Conservation (phyloP, 2,797 vertebrate species). For the Urocyon cinereoargenteus region DNA sequence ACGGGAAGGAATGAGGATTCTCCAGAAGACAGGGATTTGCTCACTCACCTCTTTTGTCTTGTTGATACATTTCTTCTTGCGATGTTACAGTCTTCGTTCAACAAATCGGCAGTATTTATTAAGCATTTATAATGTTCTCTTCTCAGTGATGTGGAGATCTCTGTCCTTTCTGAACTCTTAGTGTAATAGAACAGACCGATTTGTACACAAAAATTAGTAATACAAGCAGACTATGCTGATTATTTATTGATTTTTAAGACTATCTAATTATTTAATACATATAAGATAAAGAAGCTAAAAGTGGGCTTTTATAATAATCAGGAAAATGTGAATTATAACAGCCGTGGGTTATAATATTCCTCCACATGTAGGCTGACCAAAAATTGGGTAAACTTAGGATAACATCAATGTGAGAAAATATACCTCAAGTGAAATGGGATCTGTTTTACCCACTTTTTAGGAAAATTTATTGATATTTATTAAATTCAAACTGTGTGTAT, state of each 20-base stretch:
- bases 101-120: background rate
- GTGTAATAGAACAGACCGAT: background rate
- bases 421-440: background rate
- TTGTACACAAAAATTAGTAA: slow-evolving; percentile 38
- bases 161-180: background rate
- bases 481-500: background rate
- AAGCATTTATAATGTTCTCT: background rate
- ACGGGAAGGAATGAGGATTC: background rate
- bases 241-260: background rate
- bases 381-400: background rate
- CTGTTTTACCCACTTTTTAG: background rate
- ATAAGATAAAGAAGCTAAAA: background rate
- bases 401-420: background rate
- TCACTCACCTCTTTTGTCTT: background rate
- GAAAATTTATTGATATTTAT: background rate
- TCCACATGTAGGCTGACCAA: background rate
- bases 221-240: background rate
- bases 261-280: background rate
- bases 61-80: background rate
- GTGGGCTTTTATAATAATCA: slow-evolving; percentile 3
- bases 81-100: background rate
- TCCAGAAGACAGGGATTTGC: background rate
- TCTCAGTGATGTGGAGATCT: background rate
- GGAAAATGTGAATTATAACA: background rate
- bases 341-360: background rate